Conservation (phyloP, 92 coral and sea anemone genomes). For the Porites cylindrica region DNA sequence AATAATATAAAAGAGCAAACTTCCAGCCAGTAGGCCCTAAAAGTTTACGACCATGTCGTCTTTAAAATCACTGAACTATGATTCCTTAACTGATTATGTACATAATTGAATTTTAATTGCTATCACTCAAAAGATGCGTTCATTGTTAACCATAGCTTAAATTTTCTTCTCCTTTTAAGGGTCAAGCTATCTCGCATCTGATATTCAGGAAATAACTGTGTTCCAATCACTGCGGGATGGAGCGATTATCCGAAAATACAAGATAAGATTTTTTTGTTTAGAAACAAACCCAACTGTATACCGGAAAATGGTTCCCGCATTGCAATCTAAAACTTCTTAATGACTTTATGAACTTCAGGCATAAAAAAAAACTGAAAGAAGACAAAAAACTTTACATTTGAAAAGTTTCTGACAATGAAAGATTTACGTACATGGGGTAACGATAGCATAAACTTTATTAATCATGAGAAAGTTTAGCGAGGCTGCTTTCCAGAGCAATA, state of each 20-base stretch:
- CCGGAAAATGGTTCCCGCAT: slow-evolving; percentile 31
- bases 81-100: neutral
- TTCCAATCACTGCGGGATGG: neutral
- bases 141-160: neutral
- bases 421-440: slow-evolving; percentile 1
- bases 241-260: neutral
- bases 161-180: neutral
- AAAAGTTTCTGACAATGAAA: slow-evolving; percentile 13
- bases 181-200: neutral
- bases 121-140: neutral
- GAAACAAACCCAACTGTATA: neutral
- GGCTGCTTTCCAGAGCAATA: slow-evolving; percentile 15
- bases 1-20: neutral
- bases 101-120: slow-evolving; percentile 8
- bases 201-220: slow-evolving; percentile 21
- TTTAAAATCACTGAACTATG: slow-evolving; percentile 5
- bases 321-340: neutral
- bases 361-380: neutral
- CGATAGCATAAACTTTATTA: neutral
- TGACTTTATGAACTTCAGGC: neutral
- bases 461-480: neutral
- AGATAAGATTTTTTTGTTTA: slow-evolving; percentile 5
- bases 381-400: slow-evolving; percentile 6
- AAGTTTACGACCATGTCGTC: neutral
- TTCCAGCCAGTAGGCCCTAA: neutral